Evolutionary conservation across 2,797 vertebrate species (phyloP).

Genomic region (Muscicapa comitata): DNA sequence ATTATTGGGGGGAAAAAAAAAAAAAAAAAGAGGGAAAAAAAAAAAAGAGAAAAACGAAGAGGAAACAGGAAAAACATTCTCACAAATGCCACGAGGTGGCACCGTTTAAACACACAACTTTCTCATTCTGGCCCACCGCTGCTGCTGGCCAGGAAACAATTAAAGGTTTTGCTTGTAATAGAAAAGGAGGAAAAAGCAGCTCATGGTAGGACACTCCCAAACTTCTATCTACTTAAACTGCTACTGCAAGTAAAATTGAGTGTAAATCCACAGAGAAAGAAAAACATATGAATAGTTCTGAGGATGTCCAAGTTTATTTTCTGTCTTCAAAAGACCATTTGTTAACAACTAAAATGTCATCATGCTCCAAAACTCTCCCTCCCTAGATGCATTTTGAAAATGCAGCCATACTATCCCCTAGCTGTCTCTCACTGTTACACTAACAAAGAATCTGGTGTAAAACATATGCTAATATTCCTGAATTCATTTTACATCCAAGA

Average conservation of each 20-base stretch:
- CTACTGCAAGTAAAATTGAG: background rate
- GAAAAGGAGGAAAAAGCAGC: background rate
- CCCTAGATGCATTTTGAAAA: background rate
- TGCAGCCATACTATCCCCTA: background rate
- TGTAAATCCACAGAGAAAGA: background rate
- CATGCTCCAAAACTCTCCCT: background rate
- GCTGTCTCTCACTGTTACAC: background rate
- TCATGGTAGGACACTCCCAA: background rate
- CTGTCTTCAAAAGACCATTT: background rate
- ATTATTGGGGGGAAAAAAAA: background rate
- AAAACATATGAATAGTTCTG: background rate
- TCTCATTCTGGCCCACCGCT: fast-evolving
- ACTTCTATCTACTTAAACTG: background rate
- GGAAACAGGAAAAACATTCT: background rate
- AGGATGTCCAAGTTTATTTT: background rate
- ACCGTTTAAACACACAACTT: background rate
- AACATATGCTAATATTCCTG: background rate
- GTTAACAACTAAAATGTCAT: background rate
- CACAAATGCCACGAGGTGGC: slow-evolving; percentile 60
- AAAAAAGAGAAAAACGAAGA: background rate
- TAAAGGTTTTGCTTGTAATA: background rate
- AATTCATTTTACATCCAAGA: background rate
- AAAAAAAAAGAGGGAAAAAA: background rate
- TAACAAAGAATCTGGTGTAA: background rate
- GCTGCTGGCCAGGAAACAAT: background rate